A percentile compares a stretch with the other conserved stretches of the same genome.
Evolutionary conservation across 2,113 vertebrate species (phyloP).

Genomic region (Stigmatopora nigra): DNA sequence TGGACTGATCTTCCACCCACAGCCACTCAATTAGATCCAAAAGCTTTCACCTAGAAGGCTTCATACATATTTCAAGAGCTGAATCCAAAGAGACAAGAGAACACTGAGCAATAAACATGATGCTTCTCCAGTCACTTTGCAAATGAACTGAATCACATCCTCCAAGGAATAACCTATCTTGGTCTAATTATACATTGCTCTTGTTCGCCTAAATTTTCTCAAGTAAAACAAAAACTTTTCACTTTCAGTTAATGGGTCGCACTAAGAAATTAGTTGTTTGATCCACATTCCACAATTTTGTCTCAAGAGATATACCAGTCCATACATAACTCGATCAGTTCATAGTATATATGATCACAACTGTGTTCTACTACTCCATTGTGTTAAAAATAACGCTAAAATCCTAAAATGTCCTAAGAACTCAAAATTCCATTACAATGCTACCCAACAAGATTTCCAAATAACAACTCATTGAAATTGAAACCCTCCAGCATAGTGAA

Average conservation of each 20-base stretch:
- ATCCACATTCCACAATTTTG: neutral
- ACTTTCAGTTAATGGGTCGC: neutral
- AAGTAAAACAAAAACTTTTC: constrained; percentile 3
- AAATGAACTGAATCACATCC: constrained; percentile 1
- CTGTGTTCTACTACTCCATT: neutral
- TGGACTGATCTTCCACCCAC: constrained; percentile 49
- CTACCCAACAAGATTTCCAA: neutral
- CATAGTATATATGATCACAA: too few species aligned
- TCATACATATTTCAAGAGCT: constrained; percentile 46
- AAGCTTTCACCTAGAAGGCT: constrained; percentile 39
- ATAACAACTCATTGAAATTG: neutral
- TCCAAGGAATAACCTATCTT: neutral
- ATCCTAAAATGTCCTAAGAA: too few species aligned
- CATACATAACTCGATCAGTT: neutral
- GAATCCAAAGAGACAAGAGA: constrained; percentile 27
- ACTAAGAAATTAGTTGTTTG: neutral
- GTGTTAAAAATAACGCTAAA: too few species aligned
- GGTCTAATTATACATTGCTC: neutral
- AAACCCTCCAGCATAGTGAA: neutral
- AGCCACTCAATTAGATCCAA: constrained; percentile 64
- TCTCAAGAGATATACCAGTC: neutral
- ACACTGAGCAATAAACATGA: constrained; percentile 21
- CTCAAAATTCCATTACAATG: too few species aligned
- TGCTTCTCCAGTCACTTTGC: constrained; percentile 27
- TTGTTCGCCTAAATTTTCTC: neutral